Conservation (phyloP, 2,797 vertebrate species). For the Perodicticus potto region DNA sequence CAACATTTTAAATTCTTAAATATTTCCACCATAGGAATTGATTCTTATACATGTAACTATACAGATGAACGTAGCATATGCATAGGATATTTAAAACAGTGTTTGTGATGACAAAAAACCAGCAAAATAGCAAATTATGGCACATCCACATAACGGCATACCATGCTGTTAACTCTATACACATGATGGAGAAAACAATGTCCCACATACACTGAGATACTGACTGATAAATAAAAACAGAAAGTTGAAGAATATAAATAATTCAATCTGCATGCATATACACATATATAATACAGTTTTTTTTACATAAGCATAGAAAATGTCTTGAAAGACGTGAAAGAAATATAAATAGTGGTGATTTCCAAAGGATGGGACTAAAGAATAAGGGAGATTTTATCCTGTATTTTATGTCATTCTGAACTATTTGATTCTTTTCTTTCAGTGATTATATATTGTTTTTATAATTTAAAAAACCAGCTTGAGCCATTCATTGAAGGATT, state of each 20-base stretch:
- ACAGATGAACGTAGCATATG: neutral
- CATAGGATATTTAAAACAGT: neutral
- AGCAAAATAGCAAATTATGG: neutral
- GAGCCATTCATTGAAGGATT: neutral
- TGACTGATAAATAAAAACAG: neutral
- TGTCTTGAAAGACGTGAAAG: neutral
- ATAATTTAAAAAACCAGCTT: neutral
- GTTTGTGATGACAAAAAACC: constrained; percentile 6
- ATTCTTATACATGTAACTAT: neutral
- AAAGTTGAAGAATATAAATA: neutral
- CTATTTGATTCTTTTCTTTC: neutral
- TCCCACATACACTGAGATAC: neutral
- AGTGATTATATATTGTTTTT: neutral
- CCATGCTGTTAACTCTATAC: neutral
- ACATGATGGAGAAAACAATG: neutral
- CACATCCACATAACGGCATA: neutral
- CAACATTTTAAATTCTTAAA: constrained; percentile 2
- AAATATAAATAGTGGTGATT: neutral
- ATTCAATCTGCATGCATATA: neutral
- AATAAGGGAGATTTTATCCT: neutral
- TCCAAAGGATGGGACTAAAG: neutral
- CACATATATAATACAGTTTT: neutral
- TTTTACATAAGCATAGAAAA: neutral
- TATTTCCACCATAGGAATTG: constrained; percentile 9
- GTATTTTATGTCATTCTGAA: neutral